These are phyloP conservation scores for Thunnus thynnus DNA, from an alignment of 2,113 vertebrate species.

Conservation along the genomic window DNA sequence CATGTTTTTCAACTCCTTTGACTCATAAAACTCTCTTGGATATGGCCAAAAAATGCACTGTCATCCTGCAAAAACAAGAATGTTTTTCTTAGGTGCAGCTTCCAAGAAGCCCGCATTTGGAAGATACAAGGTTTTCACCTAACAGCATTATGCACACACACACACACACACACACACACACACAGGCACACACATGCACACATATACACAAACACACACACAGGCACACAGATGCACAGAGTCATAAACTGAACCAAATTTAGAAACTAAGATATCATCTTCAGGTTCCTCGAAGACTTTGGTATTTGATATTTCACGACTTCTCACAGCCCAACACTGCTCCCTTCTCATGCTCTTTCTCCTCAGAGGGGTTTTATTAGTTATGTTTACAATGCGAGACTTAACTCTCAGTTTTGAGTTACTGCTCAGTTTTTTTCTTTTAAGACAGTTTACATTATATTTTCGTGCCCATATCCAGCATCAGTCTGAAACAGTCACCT, in stretches of 20 bases:
- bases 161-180: conserved; percentile 19
- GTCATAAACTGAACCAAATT: conserved; percentile 58
- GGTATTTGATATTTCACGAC: conserved; percentile 64
- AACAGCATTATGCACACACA: conserved; percentile 24
- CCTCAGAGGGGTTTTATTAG: conserved; percentile 36
- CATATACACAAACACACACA: conserved; percentile 15
- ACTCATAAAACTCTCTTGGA: conserved; percentile 32
- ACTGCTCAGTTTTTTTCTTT: conserved; percentile 21
- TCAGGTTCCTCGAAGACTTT: conserved; percentile 79
- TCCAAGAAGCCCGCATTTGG: conserved; percentile 10
- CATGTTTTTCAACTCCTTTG: conserved; percentile 10
- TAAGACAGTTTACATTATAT: conserved; percentile 23
- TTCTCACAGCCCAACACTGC: conserved; percentile 39
- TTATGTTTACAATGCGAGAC: conserved; percentile 45
- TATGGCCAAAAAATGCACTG: conserved; percentile 20
- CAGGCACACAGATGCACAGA: conserved; percentile 12
- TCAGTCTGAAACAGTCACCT: conserved; percentile 13
- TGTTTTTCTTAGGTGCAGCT: neutral
- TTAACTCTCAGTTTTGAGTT: conserved; percentile 36
- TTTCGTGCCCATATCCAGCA: conserved; percentile 22
- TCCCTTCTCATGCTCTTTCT: conserved; percentile 46
- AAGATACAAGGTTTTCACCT: conserved; percentile 29
- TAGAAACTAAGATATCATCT: conserved; percentile 68
- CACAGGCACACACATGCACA: conserved; percentile 7
- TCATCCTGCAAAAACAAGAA: conserved; percentile 15